Conservation (phyloP, 2,797 vertebrate genomes). For the Premnoplex brunnescens region DNA sequence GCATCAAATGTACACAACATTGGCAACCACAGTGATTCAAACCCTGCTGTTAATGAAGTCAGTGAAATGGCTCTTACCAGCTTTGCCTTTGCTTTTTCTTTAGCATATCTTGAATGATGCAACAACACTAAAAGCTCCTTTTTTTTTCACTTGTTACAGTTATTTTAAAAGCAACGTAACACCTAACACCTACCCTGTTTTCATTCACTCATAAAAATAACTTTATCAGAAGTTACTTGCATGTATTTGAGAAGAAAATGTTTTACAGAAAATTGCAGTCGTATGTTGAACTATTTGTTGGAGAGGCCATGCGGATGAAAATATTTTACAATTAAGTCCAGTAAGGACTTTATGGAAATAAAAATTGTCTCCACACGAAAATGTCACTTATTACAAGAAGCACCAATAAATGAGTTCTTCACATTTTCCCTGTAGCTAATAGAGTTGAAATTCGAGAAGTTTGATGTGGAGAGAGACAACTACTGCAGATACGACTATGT, state of each 20-base stretch:
- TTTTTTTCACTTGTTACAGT: neutral
- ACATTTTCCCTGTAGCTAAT: constrained; percentile 78
- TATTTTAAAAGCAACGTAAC: neutral
- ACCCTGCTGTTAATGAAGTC: neutral
- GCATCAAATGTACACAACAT: neutral
- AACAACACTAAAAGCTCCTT: neutral
- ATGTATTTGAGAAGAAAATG: neutral
- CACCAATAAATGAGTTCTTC: neutral
- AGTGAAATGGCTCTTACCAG: neutral
- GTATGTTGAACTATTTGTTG: neutral
- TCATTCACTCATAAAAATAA: neutral
- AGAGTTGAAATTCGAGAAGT: constrained; percentile 96
- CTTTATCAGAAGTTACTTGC: neutral
- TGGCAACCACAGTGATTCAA: neutral
- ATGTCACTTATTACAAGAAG: neutral
- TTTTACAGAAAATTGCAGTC: neutral
- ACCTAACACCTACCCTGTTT: neutral
- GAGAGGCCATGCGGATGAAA: neutral
- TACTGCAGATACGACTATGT: constrained; percentile 97
- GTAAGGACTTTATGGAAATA: neutral
- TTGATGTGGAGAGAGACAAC: constrained; percentile 97
- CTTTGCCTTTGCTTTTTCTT: neutral
- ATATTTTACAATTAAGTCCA: neutral
- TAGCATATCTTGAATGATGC: neutral
- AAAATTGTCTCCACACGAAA: neutral